Evolutionary conservation across 92 coral and sea anemone species (phyloP).

Genomic region (Chrysogorgia sp.): DNA sequence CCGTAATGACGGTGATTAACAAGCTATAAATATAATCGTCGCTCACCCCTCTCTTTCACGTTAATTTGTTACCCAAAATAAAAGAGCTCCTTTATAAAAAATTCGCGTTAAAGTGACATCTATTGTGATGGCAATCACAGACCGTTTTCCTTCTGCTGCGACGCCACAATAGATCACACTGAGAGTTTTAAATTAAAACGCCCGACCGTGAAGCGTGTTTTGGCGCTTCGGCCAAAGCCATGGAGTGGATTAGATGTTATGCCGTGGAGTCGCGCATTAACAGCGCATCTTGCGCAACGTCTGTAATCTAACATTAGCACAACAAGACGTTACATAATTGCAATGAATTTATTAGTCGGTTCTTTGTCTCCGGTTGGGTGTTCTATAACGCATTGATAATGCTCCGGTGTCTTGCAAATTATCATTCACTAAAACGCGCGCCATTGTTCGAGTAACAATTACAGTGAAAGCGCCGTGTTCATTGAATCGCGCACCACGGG

Average conservation of each 20-base stretch:
- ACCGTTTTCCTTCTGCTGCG: conserved; percentile 7
- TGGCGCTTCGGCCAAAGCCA: background rate
- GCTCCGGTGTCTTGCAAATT: conserved; percentile 32
- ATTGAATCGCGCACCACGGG: conserved; percentile 26
- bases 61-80: conserved; percentile 1
- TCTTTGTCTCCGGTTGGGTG: conserved; percentile 29
- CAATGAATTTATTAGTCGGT: conserved; percentile 14
- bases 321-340: background rate
- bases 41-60: background rate
- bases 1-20: background rate
- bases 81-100: conserved; percentile 13
- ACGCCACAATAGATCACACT: conserved; percentile 27
- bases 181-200: conserved; percentile 16
- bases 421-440: conserved; percentile 18
- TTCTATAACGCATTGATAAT: conserved; percentile 19
- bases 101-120: conserved; percentile 37
- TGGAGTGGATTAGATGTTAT: background rate
- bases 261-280: background rate
- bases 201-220: background rate
- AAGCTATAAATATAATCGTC: background rate
- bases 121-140: conserved; percentile 18
- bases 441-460: conserved; percentile 40
- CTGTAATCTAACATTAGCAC: too few species aligned
- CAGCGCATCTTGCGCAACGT: background rate
- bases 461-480: conserved; percentile 7